phyloP scores from a whole-genome alignment of 2,113 vertebrate genomes.

The Rhea americana region DNA sequence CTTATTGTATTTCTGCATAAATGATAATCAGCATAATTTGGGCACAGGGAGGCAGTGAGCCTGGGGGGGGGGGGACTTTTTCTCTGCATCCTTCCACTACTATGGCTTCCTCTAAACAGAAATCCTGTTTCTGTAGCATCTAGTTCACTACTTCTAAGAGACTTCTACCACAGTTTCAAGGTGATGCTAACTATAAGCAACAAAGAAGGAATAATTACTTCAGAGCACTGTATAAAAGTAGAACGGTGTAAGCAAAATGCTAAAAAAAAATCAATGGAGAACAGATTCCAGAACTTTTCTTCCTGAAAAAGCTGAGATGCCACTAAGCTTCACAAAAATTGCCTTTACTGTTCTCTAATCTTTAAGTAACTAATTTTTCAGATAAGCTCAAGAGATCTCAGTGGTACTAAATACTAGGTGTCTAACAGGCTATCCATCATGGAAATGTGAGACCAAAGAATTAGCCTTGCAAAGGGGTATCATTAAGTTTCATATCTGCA shows the following conservation, averaged over 20 bases:
- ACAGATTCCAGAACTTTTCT: neutral
- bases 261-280: neutral
- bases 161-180: neutral
- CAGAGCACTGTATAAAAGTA: fast-evolving
- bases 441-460: neutral
- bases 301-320: neutral
- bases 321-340: neutral
- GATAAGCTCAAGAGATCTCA: neutral
- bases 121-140: neutral
- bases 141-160: neutral
- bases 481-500: fast-evolving
- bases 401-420: neutral
- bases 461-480: neutral
- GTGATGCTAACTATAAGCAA: neutral
- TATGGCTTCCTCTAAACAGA: neutral
- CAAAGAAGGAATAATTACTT: neutral
- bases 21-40: neutral
- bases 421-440: neutral
- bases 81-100: neutral
- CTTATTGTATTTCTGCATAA: neutral
- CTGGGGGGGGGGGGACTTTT: neutral
- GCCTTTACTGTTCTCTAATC: neutral
- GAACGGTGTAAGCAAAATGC: neutral
- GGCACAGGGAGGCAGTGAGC: neutral
- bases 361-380: neutral